Percentiles rank a stretch among this genome's conserved stretches.
phyloP scores from a whole-genome alignment of 1,140 invertebrate genomes.

The Drosophila kanapiae region DNA sequence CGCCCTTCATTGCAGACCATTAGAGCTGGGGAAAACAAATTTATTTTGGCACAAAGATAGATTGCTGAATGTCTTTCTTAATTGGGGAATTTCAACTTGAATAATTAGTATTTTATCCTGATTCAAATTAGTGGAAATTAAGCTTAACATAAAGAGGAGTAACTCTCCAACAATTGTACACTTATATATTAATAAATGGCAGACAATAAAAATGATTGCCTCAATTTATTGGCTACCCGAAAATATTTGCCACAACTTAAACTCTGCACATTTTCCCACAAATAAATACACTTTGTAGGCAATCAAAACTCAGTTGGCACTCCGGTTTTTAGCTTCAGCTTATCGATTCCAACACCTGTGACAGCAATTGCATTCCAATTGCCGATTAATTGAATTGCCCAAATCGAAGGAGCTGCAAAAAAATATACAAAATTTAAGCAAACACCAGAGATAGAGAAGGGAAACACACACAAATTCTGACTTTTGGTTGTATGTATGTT shows the following conservation, averaged over 20 bases:
- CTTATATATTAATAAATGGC: background rate
- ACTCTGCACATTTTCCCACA: background rate
- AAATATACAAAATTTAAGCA: conserved; percentile 59
- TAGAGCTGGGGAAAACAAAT: background rate
- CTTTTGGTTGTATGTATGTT: conserved; percentile 16
- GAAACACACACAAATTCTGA: conserved; percentile 26
- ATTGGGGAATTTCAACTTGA: background rate
- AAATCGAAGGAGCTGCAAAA: conserved; percentile 25
- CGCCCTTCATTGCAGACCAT: conserved; percentile 7
- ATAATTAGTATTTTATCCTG: background rate
- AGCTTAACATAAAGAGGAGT: background rate
- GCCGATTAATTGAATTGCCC: conserved; percentile 57
- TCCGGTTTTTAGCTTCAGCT: conserved; percentile 5
- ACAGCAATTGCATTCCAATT: conserved; percentile 57
- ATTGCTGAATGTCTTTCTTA: no score
- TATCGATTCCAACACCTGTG: conserved; percentile 55
- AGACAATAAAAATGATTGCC: conserved; percentile 16
- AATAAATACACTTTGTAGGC: conserved; percentile 4
- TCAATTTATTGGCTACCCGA: conserved; percentile 1
- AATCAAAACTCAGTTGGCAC: background rate
- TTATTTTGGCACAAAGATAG: background rate
- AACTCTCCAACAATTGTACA: background rate
- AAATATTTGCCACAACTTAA: background rate
- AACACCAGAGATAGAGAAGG: conserved; percentile 39
- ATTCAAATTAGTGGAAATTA: background rate